phyloP scores from a whole-genome alignment of 2,113 vertebrate species.

The Haplotaxodon microlepis region DNA sequence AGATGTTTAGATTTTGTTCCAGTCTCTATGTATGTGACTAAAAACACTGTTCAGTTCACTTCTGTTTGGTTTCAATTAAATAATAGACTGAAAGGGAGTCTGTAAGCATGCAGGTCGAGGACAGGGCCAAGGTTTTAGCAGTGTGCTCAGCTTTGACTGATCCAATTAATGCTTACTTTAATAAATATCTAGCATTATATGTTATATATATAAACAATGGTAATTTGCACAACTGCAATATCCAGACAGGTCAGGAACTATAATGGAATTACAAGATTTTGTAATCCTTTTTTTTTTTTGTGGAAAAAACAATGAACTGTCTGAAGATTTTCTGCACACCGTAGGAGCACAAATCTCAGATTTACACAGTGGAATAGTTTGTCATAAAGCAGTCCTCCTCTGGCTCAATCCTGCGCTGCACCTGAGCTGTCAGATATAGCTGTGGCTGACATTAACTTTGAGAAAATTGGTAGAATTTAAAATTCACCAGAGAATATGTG shows the following conservation, averaged over 20 bases:
- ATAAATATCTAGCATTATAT: not conserved
- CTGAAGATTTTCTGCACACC: not conserved
- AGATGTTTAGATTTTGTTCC: not conserved
- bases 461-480: not conserved
- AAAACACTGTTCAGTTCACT: not conserved
- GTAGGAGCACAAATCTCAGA: not conserved
- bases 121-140: not conserved
- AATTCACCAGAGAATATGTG: not conserved
- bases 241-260: not conserved
- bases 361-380: not conserved
- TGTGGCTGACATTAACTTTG: not conserved
- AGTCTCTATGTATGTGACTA: accelerated
- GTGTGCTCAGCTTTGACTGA: not conserved
- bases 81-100: not conserved
- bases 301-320: not conserved
- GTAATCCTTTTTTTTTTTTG: not conserved
- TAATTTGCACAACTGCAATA: not conserved
- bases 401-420: not conserved
- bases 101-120: not conserved
- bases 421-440: not conserved
- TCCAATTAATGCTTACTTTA: not conserved
- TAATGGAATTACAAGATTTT: not conserved
- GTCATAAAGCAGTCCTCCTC: not conserved
- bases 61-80: not conserved
- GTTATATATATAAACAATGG: not conserved